Base-by-base conservation (phyloP, 2,888 invertebrate genomes). In the Linyphia triangularis region DNA sequence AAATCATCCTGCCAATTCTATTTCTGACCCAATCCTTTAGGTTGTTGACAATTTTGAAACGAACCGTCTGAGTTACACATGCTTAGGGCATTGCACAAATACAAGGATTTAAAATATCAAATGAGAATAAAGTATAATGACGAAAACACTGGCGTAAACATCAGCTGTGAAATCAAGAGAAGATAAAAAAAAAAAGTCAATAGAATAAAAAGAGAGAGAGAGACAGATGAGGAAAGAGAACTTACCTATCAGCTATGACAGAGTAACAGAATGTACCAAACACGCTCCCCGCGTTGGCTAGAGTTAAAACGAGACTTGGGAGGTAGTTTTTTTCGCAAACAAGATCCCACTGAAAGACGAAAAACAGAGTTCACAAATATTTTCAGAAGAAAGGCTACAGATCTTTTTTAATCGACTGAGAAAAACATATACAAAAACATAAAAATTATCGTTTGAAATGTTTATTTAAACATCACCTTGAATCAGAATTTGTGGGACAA, bases 211-310 rank as follows among this genome's bases (percentile, higher is more conserved):
- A n/a, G n/a, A n/a, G 9, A 2, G 33, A 73, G n/a, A n/a, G n/a
- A n/a, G n/a, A n/a, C n/a, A 40, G 9, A 40, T 40, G 9, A 40
- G 40, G 40, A 40, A 0, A 51, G n/a, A 28, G n/a, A 79, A 78
- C 82, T 77, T 30, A 86, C 94, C 93, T 95, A 92, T 95, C 95
- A 19, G 95, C 95, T 92, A 95, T 94, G 94, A 95, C 95, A 33
- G 95, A 95, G 91, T 95, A 95, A 81, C 95, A 93, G 26, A 95
- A 93, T 91, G 95, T 95, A 0, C 95, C 95, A 90, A 95, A 94
- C 89, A 95, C 94, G 65, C 95, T 95, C 30, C 95, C 95, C 1
- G 95, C 94, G 94, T 95, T 95, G 92, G 95, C 95, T 43, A 95
- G 93, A 5, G 95, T 95, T 91, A 95, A 95, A 90, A 95, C 94